These are phyloP conservation scores for Toxostoma redivivum DNA, from an alignment of 2,113 vertebrate species.

Conservation along the genomic window DNA sequence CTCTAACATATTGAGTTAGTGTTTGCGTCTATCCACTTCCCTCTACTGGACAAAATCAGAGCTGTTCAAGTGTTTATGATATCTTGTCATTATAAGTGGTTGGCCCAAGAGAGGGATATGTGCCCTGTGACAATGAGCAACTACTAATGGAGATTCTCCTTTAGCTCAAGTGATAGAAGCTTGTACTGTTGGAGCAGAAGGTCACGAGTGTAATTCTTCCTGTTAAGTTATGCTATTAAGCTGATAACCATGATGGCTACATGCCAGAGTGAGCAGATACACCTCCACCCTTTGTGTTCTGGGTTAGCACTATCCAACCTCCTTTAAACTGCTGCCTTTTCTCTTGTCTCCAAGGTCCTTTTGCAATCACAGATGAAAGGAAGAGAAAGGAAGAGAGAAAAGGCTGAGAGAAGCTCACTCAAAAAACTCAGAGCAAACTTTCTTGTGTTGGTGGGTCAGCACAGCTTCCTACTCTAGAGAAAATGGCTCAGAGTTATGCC, in stretches of 20 bases:
- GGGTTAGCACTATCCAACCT: not conserved
- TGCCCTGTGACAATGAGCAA: conserved; percentile 38
- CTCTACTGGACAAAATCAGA: conserved; percentile 65
- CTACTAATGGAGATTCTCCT: conserved; percentile 60
- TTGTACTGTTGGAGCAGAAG: conserved; percentile 36
- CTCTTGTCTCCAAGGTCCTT: not conserved
- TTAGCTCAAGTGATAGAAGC: conserved; percentile 50
- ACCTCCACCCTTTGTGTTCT: conserved; percentile 43
- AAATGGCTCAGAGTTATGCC: not conserved
- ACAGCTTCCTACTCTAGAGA: not conserved
- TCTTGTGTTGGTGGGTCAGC: not conserved
- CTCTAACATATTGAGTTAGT: conserved; percentile 27
- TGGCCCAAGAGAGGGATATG: conserved; percentile 46
- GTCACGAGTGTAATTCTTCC: conserved; percentile 45
- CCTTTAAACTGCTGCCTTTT: not conserved
- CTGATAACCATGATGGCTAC: conserved; percentile 53
- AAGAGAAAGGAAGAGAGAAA: not conserved
- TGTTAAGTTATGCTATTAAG: conserved; percentile 56
- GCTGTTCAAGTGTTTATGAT: conserved; percentile 56
- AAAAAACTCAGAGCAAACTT: not conserved
- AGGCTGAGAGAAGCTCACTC: not conserved
- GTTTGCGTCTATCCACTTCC: conserved; percentile 60
- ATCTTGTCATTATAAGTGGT: conserved; percentile 31
- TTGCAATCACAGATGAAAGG: not conserved
- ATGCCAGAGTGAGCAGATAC: conserved; percentile 30